Base-by-base conservation (phyloP, 1,140 invertebrate species). In the Drosophila neocordata region DNA sequence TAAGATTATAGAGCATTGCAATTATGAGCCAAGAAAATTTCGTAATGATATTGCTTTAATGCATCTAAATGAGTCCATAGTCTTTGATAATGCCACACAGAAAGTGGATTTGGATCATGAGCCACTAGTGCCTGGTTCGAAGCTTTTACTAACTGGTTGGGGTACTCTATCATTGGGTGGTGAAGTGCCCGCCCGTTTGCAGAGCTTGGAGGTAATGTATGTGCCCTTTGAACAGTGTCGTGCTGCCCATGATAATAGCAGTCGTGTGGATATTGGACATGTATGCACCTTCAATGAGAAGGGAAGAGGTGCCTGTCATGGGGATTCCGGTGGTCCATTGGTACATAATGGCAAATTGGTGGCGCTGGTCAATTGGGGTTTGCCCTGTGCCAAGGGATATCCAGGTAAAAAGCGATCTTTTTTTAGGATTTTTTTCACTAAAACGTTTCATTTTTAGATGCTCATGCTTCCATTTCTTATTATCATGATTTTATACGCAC, bases 281-380 rank as follows among this genome's bases (percentile, higher is more conserved):
- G 93, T 95, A 22, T 95, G 94, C 73, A 94, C 94, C 0, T 92
- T 94, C 22, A 95, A 94, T 1, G 93, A 93, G 70, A 72, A 74
- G 31, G 94, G 94, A 7, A 92, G 94, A 73, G 94, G 94, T 2
- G 93, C 93, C 11, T 94, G 94, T 61, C 92, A 94, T 81, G 92
- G 92, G 5, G 92, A 93, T 58, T 92, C 91, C 20, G 92, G 92
- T 11, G 92, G 92, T 6, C 92, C 92, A 2, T 62, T 93, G 57
- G 89, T 92, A 31, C 92, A 92, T 63, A 78, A 91, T 52, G 92
- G 91, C 15, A 79, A 78, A 27, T 69, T 94, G 7, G 90, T 92
- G 56, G 93, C 93, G 2, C 82, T 94, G 34, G 93, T 94, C 8
- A 93, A 93, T 22, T 94, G 93, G 89, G 93, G 93, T 7, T 74